Evolutionary conservation across 2,113 vertebrate species (phyloP).

Genomic region (Cichladusa arquata): DNA sequence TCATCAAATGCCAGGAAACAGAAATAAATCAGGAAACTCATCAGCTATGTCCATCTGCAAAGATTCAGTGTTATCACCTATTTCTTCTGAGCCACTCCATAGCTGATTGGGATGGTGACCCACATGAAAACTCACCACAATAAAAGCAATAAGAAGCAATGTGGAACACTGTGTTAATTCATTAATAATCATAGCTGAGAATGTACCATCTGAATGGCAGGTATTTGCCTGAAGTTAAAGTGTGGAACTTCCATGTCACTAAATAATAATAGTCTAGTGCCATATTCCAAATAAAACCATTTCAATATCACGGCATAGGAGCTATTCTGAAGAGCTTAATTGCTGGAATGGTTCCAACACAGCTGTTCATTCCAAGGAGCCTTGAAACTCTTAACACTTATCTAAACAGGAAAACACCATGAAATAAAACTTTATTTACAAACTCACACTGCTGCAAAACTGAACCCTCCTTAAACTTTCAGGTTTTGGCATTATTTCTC

Average conservation of each 20-base stretch:
- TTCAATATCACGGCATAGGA: neutral
- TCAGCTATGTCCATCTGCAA: neutral
- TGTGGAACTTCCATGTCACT: neutral
- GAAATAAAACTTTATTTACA: constrained; percentile 56
- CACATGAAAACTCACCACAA: neutral
- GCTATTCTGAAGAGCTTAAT: neutral
- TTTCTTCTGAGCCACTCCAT: neutral
- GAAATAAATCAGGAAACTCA: neutral
- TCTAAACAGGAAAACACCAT: constrained; percentile 53
- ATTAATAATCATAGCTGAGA: neutral
- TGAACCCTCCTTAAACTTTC: constrained; percentile 15
- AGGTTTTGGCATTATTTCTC: neutral
- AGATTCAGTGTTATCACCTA: neutral
- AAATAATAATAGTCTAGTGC: neutral
- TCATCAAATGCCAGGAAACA: neutral
- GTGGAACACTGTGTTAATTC: neutral
- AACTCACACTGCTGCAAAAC: constrained; percentile 40
- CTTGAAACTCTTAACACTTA: constrained; percentile 53
- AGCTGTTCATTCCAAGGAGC: constrained; percentile 43
- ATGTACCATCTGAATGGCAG: neutral
- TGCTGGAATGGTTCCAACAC: neutral
- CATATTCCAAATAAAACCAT: neutral
- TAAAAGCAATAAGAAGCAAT: neutral
- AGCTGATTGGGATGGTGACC: neutral
- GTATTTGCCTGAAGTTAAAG: neutral